Conservation (phyloP, 1,140 invertebrate species). For the Brachionus rotundiformis region DNA sequence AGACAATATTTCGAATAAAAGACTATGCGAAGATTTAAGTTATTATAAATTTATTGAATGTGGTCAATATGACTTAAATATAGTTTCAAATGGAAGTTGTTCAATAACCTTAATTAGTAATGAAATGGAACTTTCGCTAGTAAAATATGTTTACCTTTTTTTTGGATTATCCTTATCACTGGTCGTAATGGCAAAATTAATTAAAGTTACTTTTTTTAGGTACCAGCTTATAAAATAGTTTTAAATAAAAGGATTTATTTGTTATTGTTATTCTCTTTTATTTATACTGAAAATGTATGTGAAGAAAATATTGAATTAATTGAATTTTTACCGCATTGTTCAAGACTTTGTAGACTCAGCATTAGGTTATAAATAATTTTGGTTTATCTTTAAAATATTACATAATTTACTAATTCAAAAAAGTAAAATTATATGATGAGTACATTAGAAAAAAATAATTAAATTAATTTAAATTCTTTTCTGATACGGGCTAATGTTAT, state of each 20-base stretch:
- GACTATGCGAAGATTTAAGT: neutral
- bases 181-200: neutral
- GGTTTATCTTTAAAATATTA: neutral
- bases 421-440: neutral
- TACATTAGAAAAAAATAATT: neutral
- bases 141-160: conserved; percentile 27
- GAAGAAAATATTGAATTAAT: too few relatives aligned
- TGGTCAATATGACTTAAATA: conserved; percentile 1
- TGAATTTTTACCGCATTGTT: too few relatives aligned
- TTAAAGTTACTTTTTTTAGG: conserved; percentile 34
- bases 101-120: neutral
- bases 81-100: neutral
- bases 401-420: neutral
- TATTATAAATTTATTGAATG: neutral
- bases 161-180: neutral
- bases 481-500: neutral
- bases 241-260: neutral
- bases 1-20: neutral
- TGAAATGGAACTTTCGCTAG: neutral
- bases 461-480: neutral
- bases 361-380: neutral
- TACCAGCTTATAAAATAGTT: conserved; percentile 36
- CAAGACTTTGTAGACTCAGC: neutral
- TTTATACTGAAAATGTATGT: too few relatives aligned
- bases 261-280: too few relatives aligned